Evolutionary conservation across 2,888 invertebrate species (phyloP), one percentile per base, ranked within the genome.

Genomic region (Omphaloscelis lunosa): DNA sequence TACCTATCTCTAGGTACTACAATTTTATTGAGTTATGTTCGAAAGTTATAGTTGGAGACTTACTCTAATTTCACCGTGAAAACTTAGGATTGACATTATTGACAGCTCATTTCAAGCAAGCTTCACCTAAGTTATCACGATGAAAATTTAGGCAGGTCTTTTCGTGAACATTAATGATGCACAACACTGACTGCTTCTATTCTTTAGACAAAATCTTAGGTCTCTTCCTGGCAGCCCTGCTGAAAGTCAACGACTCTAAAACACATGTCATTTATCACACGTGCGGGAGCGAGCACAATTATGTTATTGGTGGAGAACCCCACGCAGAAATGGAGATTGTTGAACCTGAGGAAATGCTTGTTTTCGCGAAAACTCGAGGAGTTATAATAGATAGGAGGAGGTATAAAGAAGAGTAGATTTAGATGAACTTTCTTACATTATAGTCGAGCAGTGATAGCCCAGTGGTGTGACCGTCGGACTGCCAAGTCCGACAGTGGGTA

Each of bases 221-320:
- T n/a, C 0, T 15, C 2, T 12, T 27, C 1, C 15, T 53, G 58
- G 17, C 56, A 80, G 23, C 61, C 69, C 70, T 82, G 27, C 8
- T 15, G n/a, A 53, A 48, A 81, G 29, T 66, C 66, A 56, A 34
- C 61, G 48, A 23, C 41, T 34, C 53, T 48, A 17, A 75, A 63
- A 68, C 58, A 67, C 58, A 53, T 34, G 69, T 76, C 23, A 58
- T 76, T 62, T 67, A 53, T 59, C 12, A 67, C 58, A 56, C 51
- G n/a, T 34, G 45, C n/a, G 58, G 11, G 41, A 75, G 65, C n/a
- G 39, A 20, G 23, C 56, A 71, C 58, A 71, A 82, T 71, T 67
- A 70, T 58, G 61, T 58, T 76, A 67, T 53, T 76, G 58, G 34
- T 51, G 41, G 56, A 62, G 27, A 23, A 51, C 11, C 5, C 12